phyloP scores from a whole-genome alignment of 2,888 invertebrate genomes.

The Beris morrisii region DNA sequence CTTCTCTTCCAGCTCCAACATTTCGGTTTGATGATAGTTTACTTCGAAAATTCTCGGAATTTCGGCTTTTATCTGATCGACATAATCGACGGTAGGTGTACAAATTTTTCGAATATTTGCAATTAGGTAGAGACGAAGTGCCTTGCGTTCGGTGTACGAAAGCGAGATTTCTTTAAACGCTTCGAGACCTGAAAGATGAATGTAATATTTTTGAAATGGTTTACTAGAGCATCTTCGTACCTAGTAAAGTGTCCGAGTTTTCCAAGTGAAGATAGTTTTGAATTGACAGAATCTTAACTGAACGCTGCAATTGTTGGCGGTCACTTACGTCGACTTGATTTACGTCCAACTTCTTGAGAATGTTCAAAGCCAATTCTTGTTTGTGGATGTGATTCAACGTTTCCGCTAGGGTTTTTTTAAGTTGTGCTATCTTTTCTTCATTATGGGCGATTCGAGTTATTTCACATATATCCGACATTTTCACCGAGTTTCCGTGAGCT shows the following conservation, averaged over 20 bases:
- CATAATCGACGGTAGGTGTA: conserved; percentile 44
- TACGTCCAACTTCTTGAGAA: conserved; percentile 8
- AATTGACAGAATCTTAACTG: not conserved
- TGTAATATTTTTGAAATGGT: not conserved
- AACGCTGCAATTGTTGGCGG: conserved; percentile 6
- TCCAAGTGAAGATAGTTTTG: conserved; percentile 10
- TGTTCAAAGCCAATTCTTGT: not conserved
- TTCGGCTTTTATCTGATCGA: conserved; percentile 44
- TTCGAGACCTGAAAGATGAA: conserved; percentile 33
- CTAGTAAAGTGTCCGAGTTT: not conserved
- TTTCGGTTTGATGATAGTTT: conserved; percentile 35
- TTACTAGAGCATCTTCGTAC: conserved; percentile 1
- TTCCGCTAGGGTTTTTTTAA: not conserved
- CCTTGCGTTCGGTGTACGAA: conserved; percentile 50
- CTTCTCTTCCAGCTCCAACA: conserved; percentile 46
- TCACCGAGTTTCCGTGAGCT: too few relatives aligned
- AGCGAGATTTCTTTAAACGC: conserved; percentile 39
- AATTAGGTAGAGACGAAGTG: conserved; percentile 44
- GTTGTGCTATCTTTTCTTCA: not conserved
- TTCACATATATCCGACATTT: conserved; percentile 11
- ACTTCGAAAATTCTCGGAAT: conserved; percentile 45
- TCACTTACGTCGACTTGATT: conserved; percentile 5
- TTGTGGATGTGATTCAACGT: not conserved
- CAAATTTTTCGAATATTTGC: conserved; percentile 41
- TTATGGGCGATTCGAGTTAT: not conserved